Percentiles rank a stretch among this genome's conserved stretches.
Evolutionary conservation across 2,113 vertebrate species (phyloP).

Genomic region (Malurus cyaneus): DNA sequence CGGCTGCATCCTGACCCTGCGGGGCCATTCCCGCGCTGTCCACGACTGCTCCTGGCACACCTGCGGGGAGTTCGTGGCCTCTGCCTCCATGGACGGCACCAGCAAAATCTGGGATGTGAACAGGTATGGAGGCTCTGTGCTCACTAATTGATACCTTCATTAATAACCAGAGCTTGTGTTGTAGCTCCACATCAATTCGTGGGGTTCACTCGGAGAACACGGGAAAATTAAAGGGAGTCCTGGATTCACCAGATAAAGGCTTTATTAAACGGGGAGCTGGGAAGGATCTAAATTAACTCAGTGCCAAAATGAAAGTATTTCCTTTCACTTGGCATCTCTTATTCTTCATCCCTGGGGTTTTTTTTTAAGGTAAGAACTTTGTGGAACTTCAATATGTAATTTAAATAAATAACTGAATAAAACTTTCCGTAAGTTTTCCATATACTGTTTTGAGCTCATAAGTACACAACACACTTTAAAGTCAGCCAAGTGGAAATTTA

Average conservation of each 20-base stretch:
- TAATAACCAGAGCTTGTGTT: not conserved
- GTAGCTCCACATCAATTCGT: not conserved
- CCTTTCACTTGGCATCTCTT: not conserved
- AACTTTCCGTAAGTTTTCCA: not conserved
- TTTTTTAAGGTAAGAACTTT: not conserved
- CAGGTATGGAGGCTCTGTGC: conserved; percentile 35
- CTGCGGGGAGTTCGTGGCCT: conserved; percentile 80
- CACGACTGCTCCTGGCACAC: conserved; percentile 82
- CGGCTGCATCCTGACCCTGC: conserved; percentile 70
- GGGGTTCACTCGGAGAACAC: not conserved
- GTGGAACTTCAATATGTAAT: not conserved
- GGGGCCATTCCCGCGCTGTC: conserved; percentile 72
- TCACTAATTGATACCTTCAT: not conserved
- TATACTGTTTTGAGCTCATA: not conserved
- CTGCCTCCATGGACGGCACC: conserved; percentile 82
- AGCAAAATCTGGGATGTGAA: conserved; percentile 81
- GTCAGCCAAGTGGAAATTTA: not conserved
- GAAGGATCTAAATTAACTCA: not conserved
- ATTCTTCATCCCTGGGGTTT: not conserved
- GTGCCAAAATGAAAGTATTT: not conserved
- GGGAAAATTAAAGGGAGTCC: not conserved
- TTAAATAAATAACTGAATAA: not conserved
- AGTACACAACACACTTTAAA: not conserved
- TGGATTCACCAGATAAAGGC: not conserved
- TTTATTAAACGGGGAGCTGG: not conserved